Conservation (phyloP, 2,113 vertebrate genomes). For the Smithornis capensis region DNA sequence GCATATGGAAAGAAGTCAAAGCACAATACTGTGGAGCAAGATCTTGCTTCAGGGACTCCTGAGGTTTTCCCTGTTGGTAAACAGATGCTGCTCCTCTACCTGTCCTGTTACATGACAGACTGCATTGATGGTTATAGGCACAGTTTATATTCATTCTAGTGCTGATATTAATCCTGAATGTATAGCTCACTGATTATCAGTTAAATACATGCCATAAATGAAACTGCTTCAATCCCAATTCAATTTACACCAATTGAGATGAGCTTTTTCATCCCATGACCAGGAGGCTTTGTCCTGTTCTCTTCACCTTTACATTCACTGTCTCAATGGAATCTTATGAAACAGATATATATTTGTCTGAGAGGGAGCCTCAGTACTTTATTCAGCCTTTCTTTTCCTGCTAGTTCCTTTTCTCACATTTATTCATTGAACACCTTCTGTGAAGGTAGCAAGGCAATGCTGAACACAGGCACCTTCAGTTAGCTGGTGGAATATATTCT, state of each 20-base stretch:
- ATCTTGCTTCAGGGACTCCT: background rate
- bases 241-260: background rate
- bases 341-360: background rate
- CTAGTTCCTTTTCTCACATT: background rate
- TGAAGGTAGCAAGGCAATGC: background rate
- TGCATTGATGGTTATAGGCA: background rate
- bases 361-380: background rate
- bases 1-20: background rate
- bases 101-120: background rate
- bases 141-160: background rate
- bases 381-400: background rate
- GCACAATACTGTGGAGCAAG: background rate
- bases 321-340: background rate
- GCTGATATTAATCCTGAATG: background rate
- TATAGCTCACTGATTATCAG: background rate
- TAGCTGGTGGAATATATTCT: background rate
- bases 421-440: background rate
- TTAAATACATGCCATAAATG: background rate
- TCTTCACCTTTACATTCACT: background rate
- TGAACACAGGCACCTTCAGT: background rate
- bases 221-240: background rate
- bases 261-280: background rate
- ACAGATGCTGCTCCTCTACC: background rate
- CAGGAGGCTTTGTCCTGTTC: background rate
- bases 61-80: background rate